phyloP scores from a whole-genome alignment of 35 echinoderm and acorn worm species.

The Anneissia japonica region DNA sequence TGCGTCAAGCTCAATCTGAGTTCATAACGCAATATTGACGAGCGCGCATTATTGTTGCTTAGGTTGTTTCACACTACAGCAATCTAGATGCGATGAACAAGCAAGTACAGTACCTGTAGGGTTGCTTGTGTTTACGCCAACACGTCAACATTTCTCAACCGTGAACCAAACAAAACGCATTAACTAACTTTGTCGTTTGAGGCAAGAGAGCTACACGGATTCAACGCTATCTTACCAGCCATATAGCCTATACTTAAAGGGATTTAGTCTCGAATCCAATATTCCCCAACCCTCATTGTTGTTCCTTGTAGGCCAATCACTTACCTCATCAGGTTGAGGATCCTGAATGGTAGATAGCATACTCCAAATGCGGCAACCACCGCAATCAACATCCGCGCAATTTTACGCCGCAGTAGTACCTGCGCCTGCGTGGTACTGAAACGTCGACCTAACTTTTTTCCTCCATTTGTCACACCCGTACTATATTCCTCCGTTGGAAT shows the following conservation, averaged over 20 bases:
- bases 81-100: too few species aligned
- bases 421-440: conserved; percentile 63
- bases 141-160: too few species aligned
- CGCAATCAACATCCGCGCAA: conserved; percentile 87
- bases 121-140: too few species aligned
- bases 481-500: conserved; percentile 74
- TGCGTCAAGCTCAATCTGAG: too few species aligned
- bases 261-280: neutral
- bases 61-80: too few species aligned
- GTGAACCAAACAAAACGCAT: too few species aligned
- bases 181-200: too few species aligned
- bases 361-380: conserved; percentile 80
- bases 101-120: too few species aligned
- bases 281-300: neutral
- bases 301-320: neutral
- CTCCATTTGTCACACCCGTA: neutral
- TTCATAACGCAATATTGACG: too few species aligned
- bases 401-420: conserved; percentile 65
- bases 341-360: conserved; percentile 62
- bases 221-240: conserved; percentile 44
- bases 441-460: conserved; percentile 2
- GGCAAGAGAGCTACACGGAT: too few species aligned
- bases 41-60: too few species aligned
- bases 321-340: conserved; percentile 46
- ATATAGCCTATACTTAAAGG: neutral